Evolutionary conservation across 1,140 invertebrate species (phyloP), one percentile per base, ranked within the genome.

Genomic region (Chionoecetes opilio): DNA sequence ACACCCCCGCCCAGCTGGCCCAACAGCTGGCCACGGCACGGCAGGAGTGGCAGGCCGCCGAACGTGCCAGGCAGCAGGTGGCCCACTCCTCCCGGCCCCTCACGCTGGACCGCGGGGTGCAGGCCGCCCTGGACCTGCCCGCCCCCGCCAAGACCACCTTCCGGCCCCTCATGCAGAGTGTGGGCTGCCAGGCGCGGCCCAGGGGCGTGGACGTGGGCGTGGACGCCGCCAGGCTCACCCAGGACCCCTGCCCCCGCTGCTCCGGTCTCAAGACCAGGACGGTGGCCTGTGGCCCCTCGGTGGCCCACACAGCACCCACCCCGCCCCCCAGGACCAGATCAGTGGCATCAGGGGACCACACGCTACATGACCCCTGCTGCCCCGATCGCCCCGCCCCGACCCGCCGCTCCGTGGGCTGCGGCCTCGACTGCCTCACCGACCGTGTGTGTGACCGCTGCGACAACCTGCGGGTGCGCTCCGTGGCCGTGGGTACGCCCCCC

Each of bases 241-340:
- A 97, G 92, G 96, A 97, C 34, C 96, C 97, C 21, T 98, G 97
- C 96, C 97, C 97, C 21, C 97, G 97, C 96, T 98, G 97, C 96
- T 32, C 53, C 14, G 97, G 96, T 26, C 96, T 97, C 0, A 94
- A 94, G 38, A 97, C 97, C 93, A 96, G 96, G n/a, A 97, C 96
- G 53, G 96, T 97, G 11, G 97, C 96, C 89, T 97, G 97, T n/a
- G 97, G 97, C 38, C 90, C 94, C 91, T 93, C 46, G n/a, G 94
- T 31, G 32, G 82, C 96, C 2, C 96, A 91, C 2, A 93, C 90
- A 84, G 6, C 94, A 14, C 34, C 93, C 17, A 93, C 90, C 38
- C 37, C n/a, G 26, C 29, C 82, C 14, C 29, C 38, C 46, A 92
- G 63, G 31, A 93, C 87, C 63, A 63, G 96, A 31, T 82, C 86